Evolutionary conservation across 2,797 vertebrate species (phyloP), one percentile per base, ranked within the genome.

Genomic region (Liparis tanakae): DNA sequence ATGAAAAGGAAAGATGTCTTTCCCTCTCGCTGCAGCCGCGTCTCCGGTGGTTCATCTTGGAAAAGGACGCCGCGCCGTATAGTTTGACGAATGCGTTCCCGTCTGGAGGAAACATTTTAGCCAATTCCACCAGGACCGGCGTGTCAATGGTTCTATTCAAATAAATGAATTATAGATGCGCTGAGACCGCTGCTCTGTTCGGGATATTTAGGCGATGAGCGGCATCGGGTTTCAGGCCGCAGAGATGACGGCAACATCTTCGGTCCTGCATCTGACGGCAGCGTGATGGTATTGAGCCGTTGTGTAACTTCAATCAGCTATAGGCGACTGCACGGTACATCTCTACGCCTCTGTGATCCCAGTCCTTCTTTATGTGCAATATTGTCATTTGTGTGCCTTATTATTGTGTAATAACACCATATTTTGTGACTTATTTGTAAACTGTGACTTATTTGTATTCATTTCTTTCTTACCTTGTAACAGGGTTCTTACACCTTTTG

Each of bases 161-260:
- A 87, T 68, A 46, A 75, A 87, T 90, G 72, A 90, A 87, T 87
- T 86, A 89, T 82, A 81, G 85, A 85, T 88, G 83, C 57, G 69
- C 50, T 33, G 72, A 80, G 74, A 74, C 72, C 78, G 56, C 72
- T 22, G 46, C 37, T 56, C 76, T 66, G 43, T 61, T 76, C 65
- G 53, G 66, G 55, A 61, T 43, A 80, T 80, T 85, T 74, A 67
- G 62, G 79, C 71, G 75, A 73, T 68, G 78, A 78, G 62, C 25
- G 1, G 72, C 37, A 67, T 87, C 34, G 2, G 41, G 70, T 87
- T 78, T 72, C 82, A 82, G 70, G 72, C 55, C 20, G 59, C 46
- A 65, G 59, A 55, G 57, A 80, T 67, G 67, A 76, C 70, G 59
- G 68, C 17, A 62, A 76, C 43, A 30, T 44, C 43, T 33, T 51